A percentile compares a stretch with the other conserved stretches of the same genome.
phyloP scores from a whole-genome alignment of 2,888 invertebrate species.

The Sphecodes monilicornis region DNA sequence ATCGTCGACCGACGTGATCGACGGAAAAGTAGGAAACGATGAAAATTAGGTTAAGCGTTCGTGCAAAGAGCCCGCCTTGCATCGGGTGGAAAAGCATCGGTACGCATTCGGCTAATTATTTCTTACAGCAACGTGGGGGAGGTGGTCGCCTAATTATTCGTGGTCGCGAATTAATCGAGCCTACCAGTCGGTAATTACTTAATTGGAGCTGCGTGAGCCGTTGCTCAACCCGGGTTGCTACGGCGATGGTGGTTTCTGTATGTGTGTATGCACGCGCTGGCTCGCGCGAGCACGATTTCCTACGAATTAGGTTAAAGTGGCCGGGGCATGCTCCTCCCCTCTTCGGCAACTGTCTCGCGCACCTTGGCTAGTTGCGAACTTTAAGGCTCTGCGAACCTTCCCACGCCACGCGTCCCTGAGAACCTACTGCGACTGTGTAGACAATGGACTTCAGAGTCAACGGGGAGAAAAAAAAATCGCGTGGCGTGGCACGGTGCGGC shows the following conservation, averaged over 20 bases:
- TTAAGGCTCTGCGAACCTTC: conserved; percentile 83
- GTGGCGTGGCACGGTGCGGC: conserved; percentile 25
- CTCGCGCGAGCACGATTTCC: conserved; percentile 31
- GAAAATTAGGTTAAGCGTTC: conserved; percentile 33
- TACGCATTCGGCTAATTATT: conserved; percentile 53
- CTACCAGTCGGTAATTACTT: conserved; percentile 74
- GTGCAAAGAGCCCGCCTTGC: not conserved
- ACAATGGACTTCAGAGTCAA: conserved; percentile 79
- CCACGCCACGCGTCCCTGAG: conserved; percentile 81
- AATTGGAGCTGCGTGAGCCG: conserved; percentile 66
- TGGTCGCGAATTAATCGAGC: conserved; percentile 76
- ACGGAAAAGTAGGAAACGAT: not conserved
- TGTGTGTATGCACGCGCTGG: not conserved
- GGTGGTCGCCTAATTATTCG: conserved; percentile 73
- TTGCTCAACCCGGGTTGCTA: conserved; percentile 18
- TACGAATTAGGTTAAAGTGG: conserved; percentile 77
- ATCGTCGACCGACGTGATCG: not conserved
- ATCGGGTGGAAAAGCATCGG: conserved; percentile 28
- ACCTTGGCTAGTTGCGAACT: conserved; percentile 77
- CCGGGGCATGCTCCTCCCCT: conserved; percentile 44
- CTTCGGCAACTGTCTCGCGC: conserved; percentile 48
- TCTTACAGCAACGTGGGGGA: conserved; percentile 15
- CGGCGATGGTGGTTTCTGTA: not conserved
- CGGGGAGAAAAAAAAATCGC: conserved; percentile 10
- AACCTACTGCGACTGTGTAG: conserved; percentile 78